Evolutionary conservation across 2,113 vertebrate species (phyloP), one percentile per base, ranked within the genome.

Genomic region (Oreochromis tanganicae): DNA sequence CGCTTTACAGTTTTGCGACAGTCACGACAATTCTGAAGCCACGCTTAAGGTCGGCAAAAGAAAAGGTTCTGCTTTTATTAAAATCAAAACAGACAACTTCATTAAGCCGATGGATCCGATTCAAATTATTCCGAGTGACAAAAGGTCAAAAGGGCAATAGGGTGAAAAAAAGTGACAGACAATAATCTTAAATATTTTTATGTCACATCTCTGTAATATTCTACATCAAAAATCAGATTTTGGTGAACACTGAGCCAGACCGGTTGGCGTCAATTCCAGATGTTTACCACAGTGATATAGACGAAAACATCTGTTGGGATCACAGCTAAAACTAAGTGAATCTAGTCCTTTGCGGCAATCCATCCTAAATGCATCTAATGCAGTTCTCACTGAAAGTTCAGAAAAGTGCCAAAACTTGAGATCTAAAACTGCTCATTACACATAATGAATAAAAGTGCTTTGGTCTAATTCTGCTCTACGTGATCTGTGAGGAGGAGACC

Each of bases 271-370:
- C 79, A 80, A 78, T n/a, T 82, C 88, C 87, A 92, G 80, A 92
- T 90, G 88, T 94, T 90, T 85, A 89, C 73, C 54, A 50, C 66
- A 68, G 75, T 87, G 34, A 41, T 66, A 80, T 71, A 80, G 68
- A 81, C 29, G 21, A 85, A 90, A 90, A 84, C 82, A 81, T 84
- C 54, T 86, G 84, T 55, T 80, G 9, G 82, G 19, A 82, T 88
- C 27, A 32, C 21, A 63, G 21, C 11, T 87, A 24, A 89, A 89
- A 80, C 24, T 19, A 55, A 14, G 38, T 29, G 43, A 32, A 88
- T 84, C 17, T 4, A 52, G 82, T 80, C 6, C 27, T 85, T 80
- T 24, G 73, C 3, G 3, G 27, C 17, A 52, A n/a, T 19, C 73
- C 27, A 78, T 13, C 27, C 9, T 32, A 82, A 43, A 78, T 29